These are phyloP conservation scores for Hydra vulgaris DNA, from an alignment of 30 jellyfish, hydroid and myxozoan species.

Conservation along the genomic window DNA sequence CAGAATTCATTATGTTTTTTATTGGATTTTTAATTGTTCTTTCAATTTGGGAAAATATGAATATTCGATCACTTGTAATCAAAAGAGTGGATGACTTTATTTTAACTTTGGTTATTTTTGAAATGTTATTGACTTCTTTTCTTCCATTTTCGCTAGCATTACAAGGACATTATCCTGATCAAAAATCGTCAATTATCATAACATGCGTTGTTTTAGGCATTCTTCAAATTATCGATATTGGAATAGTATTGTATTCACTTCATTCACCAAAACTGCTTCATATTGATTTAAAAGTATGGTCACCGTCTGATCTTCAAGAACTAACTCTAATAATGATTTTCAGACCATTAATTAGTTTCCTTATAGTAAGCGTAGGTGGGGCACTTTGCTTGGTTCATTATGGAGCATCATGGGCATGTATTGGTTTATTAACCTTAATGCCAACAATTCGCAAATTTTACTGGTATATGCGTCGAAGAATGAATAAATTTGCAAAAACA, in stretches of 20 bases:
- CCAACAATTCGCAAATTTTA: constrained; percentile 16
- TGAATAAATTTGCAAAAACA: neutral
- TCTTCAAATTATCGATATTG: constrained; percentile 8
- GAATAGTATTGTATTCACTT: constrained; percentile 5
- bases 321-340: neutral
- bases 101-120: neutral
- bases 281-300: constrained; percentile 20
- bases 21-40: constrained; percentile 24
- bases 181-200: neutral
- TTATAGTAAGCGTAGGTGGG: constrained; percentile 9
- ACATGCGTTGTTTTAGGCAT: constrained; percentile 13
- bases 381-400: constrained; percentile 2
- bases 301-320: neutral
- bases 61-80: constrained; percentile 19
- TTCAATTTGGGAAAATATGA: constrained; percentile 28
- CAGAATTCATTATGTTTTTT: constrained; percentile 26
- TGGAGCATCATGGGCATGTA: constrained; percentile 14
- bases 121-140: constrained; percentile 17
- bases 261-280: constrained; percentile 19
- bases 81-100: constrained; percentile 27
- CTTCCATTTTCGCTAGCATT: constrained; percentile 28
- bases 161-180: constrained; percentile 29
- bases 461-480: constrained; percentile 14
- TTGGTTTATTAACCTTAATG: constrained; percentile 13
- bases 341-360: neutral